Base-by-base conservation (phyloP, 2,888 invertebrate species). In the Agrochola circellaris region DNA sequence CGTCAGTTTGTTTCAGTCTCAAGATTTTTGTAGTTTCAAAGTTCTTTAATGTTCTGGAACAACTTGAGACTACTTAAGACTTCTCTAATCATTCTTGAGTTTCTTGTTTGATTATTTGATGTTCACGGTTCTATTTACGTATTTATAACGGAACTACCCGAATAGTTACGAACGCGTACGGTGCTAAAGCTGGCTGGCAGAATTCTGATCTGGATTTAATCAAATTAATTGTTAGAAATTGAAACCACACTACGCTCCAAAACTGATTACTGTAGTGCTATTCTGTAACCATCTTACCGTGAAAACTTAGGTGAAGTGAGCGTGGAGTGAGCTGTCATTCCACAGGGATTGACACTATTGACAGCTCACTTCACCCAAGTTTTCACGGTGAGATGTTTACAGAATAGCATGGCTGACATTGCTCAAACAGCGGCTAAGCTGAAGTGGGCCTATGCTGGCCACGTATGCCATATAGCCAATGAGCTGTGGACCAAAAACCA, bases 11-110 rank as follows among this genome's bases (percentile, higher is more conserved):
- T 72, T 68, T 42, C 26, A 69, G 77, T 30, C 56, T 20, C 26
- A 45, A 56, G 56, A 26, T 68, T 81, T 75, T 81, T 81, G 48
- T 60, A 80, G 58, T 56, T 74, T 71, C 26, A 45, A 20, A 45
- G 30, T 66, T 62, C 34, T 61, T 66, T 75, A 48, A 70, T 38
- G 58, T 64, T 17, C 20, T 30, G 30, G n/a, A 75, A 74, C 58
- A 76, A 60, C 17, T 76, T 65, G 30, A 4, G 20, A 60, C 30
- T 51, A 38, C 38, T 38, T 38, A 20, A 77, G 54, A n/a, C 13
- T 45, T 48, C 23, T 51, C 15, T 54, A 26, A 65, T 48, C 48
- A 58, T 38, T 70, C 30, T 42, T 45, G 26, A 45, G 30, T 23
- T 56, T 15, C n/a, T 26, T 56, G 34, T 56, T 62, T 20, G 17